Evolutionary conservation across 2,113 vertebrate species (phyloP).

Genomic region (Gymnogyps californianus): DNA sequence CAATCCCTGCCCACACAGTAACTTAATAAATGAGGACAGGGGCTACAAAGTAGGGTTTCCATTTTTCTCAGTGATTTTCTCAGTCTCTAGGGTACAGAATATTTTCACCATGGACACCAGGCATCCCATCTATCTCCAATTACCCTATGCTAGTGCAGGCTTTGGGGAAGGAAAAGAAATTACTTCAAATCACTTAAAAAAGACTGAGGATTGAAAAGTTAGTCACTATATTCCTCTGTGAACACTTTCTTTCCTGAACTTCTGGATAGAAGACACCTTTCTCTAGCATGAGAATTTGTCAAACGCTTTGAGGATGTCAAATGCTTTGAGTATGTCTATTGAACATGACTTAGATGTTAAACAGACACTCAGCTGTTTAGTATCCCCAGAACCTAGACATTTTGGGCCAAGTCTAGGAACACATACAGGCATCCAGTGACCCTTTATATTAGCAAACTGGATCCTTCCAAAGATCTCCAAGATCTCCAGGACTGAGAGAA

Average conservation of each 20-base stretch:
- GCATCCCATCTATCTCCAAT: neutral
- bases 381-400: neutral
- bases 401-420: neutral
- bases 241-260: neutral
- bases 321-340: neutral
- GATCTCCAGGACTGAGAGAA: neutral
- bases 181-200: neutral
- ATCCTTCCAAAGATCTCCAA: neutral
- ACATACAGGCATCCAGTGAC: neutral
- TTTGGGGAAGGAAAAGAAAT: neutral
- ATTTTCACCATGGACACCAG: neutral
- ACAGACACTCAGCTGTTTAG: neutral
- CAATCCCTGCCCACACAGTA: neutral
- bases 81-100: neutral
- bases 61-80: neutral
- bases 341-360: neutral
- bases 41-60: neutral
- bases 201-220: neutral
- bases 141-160: neutral
- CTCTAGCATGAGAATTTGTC: neutral
- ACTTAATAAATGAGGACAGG: neutral
- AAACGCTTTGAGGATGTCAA: neutral
- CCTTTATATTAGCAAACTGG: neutral
- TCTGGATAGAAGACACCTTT: neutral
- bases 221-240: neutral